phyloP scores from a whole-genome alignment of 2,113 vertebrate genomes.

The Varanus salvator region DNA sequence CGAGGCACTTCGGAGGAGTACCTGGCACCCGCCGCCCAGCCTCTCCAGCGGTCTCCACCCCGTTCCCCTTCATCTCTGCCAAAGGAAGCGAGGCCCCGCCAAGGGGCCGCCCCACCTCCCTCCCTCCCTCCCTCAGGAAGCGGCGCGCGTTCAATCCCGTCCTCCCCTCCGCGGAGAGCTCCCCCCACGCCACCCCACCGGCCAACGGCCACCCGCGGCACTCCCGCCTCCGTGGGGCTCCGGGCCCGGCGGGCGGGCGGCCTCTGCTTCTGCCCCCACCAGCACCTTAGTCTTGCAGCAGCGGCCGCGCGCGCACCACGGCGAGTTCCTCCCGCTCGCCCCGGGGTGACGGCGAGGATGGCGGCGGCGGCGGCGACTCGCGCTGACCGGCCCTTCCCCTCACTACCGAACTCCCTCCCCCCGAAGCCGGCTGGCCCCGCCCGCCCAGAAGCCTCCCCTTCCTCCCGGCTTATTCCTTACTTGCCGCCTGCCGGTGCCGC shows the following conservation, averaged over 20 bases:
- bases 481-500: neutral
- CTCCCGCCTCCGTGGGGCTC: neutral
- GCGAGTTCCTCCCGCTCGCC: neutral
- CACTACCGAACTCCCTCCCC: neutral
- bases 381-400: accelerated
- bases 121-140: neutral
- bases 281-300: too few species aligned
- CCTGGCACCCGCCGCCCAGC: neutral
- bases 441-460: neutral
- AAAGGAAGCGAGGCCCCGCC: neutral
- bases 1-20: neutral
- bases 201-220: neutral
- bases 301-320: neutral
- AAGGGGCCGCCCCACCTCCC: too few species aligned
- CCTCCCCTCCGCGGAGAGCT: neutral
- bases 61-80: neutral
- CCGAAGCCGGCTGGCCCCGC: neutral
- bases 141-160: too few species aligned
- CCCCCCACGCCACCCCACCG: too few species aligned
- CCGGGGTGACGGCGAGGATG: accelerated
- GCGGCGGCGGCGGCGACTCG: neutral
- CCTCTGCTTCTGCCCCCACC: neutral
- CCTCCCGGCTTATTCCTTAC: neutral
- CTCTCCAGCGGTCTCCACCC: neutral
- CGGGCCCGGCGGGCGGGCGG: neutral